A percentile compares a stretch with the other conserved stretches of the same genome.
These are phyloP conservation scores for Drosophila setifemur DNA, from an alignment of 1,140 invertebrate species.

Conservation along the genomic window DNA sequence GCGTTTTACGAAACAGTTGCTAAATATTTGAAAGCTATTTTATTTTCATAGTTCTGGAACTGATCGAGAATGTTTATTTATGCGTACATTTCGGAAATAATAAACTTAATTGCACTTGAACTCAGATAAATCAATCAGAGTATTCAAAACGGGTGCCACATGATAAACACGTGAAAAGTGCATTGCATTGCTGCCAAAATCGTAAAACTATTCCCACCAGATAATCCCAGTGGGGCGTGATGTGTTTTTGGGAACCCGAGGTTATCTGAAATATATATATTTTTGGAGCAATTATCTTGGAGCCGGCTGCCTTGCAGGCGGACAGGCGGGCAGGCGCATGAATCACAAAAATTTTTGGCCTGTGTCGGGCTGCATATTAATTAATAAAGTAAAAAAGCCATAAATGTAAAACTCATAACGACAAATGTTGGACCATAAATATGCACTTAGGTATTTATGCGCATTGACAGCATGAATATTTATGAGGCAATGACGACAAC, in stretches of 20 bases:
- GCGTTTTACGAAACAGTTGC: slow-evolving; percentile 4
- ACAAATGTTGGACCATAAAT: slow-evolving; percentile 52
- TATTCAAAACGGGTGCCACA: too few relatives aligned
- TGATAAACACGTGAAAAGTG: slow-evolving; percentile 15
- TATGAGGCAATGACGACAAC: slow-evolving; percentile 48
- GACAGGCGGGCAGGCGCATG: slow-evolving; percentile 9
- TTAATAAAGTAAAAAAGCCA: slow-evolving; percentile 56
- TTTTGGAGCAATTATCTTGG: slow-evolving; percentile 28
- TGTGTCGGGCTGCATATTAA: slow-evolving; percentile 32
- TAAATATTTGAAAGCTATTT: slow-evolving; percentile 33
- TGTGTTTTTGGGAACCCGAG: not conserved
- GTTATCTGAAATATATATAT: slow-evolving; percentile 5
- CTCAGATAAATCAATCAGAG: slow-evolving; percentile 18
- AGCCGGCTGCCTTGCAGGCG: too few relatives aligned
- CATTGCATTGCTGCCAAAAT: slow-evolving; percentile 26
- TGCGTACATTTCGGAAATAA: slow-evolving; percentile 25
- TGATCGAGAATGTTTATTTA: slow-evolving; percentile 43
- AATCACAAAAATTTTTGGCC: slow-evolving; percentile 13
- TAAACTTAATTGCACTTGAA: slow-evolving; percentile 39
- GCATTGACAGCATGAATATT: slow-evolving; percentile 63
- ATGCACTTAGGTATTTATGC: slow-evolving; percentile 60
- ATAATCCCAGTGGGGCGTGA: not conserved
- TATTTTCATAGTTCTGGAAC: slow-evolving; percentile 3
- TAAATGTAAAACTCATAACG: slow-evolving; percentile 54
- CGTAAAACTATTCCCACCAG: not conserved